Conservation (phyloP, 92 coral and sea anemone species). For the Phenganax marumi region DNA sequence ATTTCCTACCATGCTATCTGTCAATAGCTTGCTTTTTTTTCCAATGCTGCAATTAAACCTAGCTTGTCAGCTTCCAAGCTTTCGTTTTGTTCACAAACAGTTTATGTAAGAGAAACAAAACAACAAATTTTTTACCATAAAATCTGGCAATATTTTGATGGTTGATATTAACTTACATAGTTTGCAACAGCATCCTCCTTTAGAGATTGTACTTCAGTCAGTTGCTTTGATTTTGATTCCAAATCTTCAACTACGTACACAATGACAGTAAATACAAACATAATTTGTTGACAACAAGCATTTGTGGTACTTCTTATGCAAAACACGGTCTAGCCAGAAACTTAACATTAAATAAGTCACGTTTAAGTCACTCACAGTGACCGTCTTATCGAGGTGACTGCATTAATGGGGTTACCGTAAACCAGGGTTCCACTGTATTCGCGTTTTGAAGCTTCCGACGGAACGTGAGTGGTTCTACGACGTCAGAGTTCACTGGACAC, state of each 20-base stretch:
- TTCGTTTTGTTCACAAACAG: constrained; percentile 72
- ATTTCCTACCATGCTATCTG: constrained; percentile 74
- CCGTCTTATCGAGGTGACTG: too few relatives aligned
- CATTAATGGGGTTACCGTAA: too few relatives aligned
- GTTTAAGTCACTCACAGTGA: too few relatives aligned
- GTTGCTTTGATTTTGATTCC: constrained; percentile 62
- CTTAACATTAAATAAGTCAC: not conserved
- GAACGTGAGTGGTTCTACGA: too few relatives aligned
- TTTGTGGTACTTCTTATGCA: not conserved
- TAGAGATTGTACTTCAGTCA: constrained; percentile 69
- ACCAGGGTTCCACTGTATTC: too few relatives aligned
- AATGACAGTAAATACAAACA: not conserved
- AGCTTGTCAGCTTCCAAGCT: constrained; percentile 91
- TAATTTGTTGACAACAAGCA: too few relatives aligned
- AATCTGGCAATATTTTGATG: not conserved
- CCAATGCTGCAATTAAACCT: constrained; percentile 71
- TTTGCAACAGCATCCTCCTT: constrained; percentile 83
- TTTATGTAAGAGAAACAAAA: constrained; percentile 35
- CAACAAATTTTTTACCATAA: not conserved
- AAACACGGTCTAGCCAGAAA: not conserved
- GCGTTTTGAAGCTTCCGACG: too few relatives aligned
- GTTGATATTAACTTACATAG: constrained; percentile 66
- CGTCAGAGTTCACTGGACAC: too few relatives aligned
- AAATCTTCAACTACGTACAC: constrained; percentile 65
- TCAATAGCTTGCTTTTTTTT: constrained; percentile 96